A percentile compares a stretch with the other conserved stretches of the same genome.
Conservation (phyloP, 1,140 invertebrate species). For the Druon quercuslanigerum region DNA sequence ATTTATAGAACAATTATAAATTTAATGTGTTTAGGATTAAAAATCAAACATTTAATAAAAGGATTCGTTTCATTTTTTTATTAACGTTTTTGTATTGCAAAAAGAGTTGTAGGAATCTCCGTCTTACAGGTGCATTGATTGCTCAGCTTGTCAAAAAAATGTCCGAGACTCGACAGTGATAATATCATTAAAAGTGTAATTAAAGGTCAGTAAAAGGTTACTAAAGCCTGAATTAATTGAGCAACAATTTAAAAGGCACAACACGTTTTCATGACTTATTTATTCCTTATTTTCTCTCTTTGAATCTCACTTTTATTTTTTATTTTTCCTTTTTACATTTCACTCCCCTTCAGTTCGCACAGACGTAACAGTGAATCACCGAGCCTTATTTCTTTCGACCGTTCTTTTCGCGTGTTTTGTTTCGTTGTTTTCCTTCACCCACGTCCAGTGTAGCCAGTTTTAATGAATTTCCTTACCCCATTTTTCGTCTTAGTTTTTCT, state of each 20-base stretch:
- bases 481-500: constrained; percentile 1
- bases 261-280: background rate
- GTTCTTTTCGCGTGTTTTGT: constrained; percentile 19
- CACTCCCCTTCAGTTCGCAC: background rate
- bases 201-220: background rate
- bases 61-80: no score
- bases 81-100: no score
- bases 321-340: constrained; percentile 3
- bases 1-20: no score
- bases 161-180: no score
- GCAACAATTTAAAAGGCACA: background rate
- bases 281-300: background rate
- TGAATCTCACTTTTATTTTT: background rate
- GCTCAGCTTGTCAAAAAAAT: no score
- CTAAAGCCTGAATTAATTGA: background rate
- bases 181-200: background rate
- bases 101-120: no score
- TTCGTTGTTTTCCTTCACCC: background rate
- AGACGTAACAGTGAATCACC: constrained; percentile 21
- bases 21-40: no score
- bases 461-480: constrained; percentile 6
- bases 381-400: constrained; percentile 21
- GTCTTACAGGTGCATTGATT: no score
- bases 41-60: no score
- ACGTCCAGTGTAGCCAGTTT: background rate